Percentiles rank a stretch among this genome's conserved stretches.
Evolutionary conservation across 2,113 vertebrate genomes (phyloP).

Genomic region (Phoxinus phoxinus): DNA sequence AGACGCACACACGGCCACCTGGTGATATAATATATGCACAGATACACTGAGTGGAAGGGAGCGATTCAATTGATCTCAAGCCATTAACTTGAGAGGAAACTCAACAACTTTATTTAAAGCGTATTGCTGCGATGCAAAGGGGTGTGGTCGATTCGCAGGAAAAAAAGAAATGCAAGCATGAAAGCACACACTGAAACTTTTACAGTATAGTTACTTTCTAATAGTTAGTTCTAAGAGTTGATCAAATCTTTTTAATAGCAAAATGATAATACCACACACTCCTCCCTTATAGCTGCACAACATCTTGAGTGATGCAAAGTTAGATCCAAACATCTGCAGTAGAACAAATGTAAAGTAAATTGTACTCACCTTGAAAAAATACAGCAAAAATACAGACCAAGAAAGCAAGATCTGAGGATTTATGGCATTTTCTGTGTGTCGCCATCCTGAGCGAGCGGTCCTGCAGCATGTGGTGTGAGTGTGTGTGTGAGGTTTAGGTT

Average conservation of each 20-base stretch:
- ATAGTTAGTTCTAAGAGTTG: conserved; percentile 23
- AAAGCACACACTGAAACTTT: not conserved
- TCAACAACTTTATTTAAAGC: not conserved
- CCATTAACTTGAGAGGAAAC: conserved; percentile 1
- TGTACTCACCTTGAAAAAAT: conserved; percentile 51
- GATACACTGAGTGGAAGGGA: not conserved
- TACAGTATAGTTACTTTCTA: not conserved
- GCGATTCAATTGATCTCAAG: conserved; percentile 5
- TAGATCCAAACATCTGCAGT: conserved; percentile 6
- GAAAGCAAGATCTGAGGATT: not conserved
- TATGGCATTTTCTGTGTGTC: conserved; percentile 35
- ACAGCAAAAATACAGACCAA: conserved; percentile 12
- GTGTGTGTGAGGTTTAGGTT: conserved; percentile 34
- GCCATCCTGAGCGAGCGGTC: conserved; percentile 38
- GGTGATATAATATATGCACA: conserved; percentile 16
- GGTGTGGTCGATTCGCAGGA: not conserved
- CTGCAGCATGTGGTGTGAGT: not conserved
- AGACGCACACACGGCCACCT: conserved; percentile 3
- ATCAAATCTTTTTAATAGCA: conserved; percentile 40
- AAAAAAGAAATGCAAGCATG: not conserved
- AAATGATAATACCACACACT: conserved; percentile 14
- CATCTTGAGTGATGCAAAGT: conserved; percentile 4
- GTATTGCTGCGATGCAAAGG: not conserved
- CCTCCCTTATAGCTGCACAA: conserved; percentile 15
- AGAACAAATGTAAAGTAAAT: not conserved